Percentiles rank a stretch among this genome's conserved stretches.
Conservation (phyloP, 1,140 invertebrate species). For the Varroa destructor region DNA sequence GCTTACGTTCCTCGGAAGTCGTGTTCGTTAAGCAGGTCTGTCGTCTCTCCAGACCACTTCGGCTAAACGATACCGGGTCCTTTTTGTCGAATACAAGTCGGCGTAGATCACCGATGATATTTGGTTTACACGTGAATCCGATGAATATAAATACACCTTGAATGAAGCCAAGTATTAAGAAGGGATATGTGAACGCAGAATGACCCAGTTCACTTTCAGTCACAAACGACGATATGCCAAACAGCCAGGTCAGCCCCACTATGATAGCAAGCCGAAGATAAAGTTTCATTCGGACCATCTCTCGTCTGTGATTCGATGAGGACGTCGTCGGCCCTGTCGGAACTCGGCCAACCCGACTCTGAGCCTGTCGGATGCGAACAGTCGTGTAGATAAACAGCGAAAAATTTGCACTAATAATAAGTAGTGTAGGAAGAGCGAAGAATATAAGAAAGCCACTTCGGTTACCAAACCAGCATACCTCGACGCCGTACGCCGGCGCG, state of each 20-base stretch:
- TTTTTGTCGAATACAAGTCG: background rate
- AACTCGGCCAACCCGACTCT: constrained; percentile 27
- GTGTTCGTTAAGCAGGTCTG: background rate
- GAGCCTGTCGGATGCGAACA: constrained; percentile 29
- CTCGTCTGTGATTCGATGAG: constrained; percentile 32
- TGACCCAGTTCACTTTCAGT: constrained; percentile 26
- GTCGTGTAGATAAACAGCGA: constrained; percentile 35
- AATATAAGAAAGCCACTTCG: constrained; percentile 32
- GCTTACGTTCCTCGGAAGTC: background rate
- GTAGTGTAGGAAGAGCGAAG: constrained; percentile 34
- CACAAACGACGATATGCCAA: constrained; percentile 40
- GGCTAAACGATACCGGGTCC: too few species aligned
- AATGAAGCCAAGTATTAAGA: constrained; percentile 39
- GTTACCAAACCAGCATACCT: constrained; percentile 31
- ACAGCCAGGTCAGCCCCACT: constrained; percentile 45
- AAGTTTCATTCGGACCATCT: constrained; percentile 39
- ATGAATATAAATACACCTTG: constrained; percentile 43
- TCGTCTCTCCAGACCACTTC: background rate
- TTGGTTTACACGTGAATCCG: constrained; percentile 41
- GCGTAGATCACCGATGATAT: constrained; percentile 28
- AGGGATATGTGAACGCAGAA: constrained; percentile 37
- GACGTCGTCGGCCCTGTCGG: constrained; percentile 15
- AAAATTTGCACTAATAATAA: constrained; percentile 34
- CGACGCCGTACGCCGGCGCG: constrained; percentile 30
- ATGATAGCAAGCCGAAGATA: constrained; percentile 44